These are phyloP conservation scores for Hiodon tergisus DNA, from an alignment of 2,113 vertebrate species.

Conservation along the genomic window DNA sequence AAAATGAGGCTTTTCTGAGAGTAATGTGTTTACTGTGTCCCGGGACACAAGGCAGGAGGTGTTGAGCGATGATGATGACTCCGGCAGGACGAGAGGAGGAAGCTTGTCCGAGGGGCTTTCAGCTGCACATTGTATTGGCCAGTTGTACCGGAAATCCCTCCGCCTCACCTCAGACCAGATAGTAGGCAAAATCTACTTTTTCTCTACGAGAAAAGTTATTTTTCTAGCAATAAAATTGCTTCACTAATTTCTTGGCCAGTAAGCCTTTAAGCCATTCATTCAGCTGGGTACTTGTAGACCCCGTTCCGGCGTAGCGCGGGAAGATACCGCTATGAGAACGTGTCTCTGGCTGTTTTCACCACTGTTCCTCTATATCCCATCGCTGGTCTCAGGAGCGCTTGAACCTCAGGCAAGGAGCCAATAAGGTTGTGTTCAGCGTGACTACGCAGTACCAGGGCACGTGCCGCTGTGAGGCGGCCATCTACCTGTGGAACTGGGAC, in stretches of 20 bases:
- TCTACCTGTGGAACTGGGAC: conserved; percentile 91
- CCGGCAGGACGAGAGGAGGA: conserved; percentile 26
- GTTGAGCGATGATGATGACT: conserved; percentile 60
- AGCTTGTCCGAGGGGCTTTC: conserved; percentile 39
- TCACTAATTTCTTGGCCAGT: not conserved
- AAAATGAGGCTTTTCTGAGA: not conserved
- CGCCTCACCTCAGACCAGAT: conserved; percentile 83
- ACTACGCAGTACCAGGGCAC: conserved; percentile 95
- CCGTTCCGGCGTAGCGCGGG: too few species aligned
- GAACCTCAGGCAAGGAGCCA: conserved; percentile 82
- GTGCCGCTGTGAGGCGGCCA: conserved; percentile 84
- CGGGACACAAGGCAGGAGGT: conserved; percentile 53
- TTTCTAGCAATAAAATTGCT: too few species aligned
- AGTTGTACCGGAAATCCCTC: conserved; percentile 80
- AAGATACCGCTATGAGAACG: not conserved
- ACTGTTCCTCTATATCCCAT: not conserved
- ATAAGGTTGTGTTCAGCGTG: conserved; percentile 84
- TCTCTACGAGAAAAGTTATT: not conserved
- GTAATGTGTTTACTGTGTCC: conserved; percentile 11
- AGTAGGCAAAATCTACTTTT: conserved; percentile 52
- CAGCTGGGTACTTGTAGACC: too few species aligned
- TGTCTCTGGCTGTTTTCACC: not conserved
- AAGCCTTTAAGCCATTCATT: not conserved
- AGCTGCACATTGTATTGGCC: conserved; percentile 51
- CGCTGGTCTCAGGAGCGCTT: conserved; percentile 59